Percentiles rank a stretch among this genome's conserved stretches.
Conservation (phyloP, 2,888 invertebrate genomes). For the Sphaerophoria rueppellii region DNA sequence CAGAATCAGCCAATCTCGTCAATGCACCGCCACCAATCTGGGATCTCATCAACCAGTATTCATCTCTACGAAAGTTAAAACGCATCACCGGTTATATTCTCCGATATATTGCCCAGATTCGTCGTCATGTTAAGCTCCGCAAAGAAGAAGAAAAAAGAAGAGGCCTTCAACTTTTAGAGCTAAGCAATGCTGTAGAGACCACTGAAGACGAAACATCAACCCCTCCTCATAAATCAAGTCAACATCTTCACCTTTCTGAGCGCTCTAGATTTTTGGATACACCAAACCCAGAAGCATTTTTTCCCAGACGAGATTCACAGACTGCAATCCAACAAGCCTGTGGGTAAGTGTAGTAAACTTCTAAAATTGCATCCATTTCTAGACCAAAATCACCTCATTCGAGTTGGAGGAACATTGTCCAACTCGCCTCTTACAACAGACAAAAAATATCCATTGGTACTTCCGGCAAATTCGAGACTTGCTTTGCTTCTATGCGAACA, state of each 20-base stretch:
- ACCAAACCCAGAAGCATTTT: slow-evolving; percentile 2
- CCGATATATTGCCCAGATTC: background rate
- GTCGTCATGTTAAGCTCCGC: no score
- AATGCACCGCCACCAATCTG: no score
- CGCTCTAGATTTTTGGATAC: slow-evolving; percentile 12
- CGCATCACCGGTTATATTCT: slow-evolving; percentile 13
- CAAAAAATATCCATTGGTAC: slow-evolving; percentile 33
- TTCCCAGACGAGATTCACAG: slow-evolving; percentile 18
- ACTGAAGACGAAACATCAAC: background rate
- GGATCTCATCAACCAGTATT: slow-evolving; percentile 15
- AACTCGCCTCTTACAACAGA: slow-evolving; percentile 6
- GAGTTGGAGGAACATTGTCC: slow-evolving; percentile 34
- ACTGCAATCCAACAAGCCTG: background rate
- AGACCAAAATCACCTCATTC: slow-evolving; percentile 35
- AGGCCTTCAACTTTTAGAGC: no score
- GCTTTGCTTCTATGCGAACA: slow-evolving; percentile 22
- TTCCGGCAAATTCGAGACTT: slow-evolving; percentile 18
- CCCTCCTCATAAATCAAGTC: background rate
- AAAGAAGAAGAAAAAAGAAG: no score
- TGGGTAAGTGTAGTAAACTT: slow-evolving; percentile 18
- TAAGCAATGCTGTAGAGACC: background rate
- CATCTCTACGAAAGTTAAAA: slow-evolving; percentile 10
- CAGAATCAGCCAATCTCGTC: no score
- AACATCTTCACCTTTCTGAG: slow-evolving; percentile 16
- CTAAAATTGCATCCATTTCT: slow-evolving; percentile 41